These are phyloP conservation scores for Amblyjoppa proteus DNA, from an alignment of 2,888 invertebrate genomes.

Conservation along the genomic window DNA sequence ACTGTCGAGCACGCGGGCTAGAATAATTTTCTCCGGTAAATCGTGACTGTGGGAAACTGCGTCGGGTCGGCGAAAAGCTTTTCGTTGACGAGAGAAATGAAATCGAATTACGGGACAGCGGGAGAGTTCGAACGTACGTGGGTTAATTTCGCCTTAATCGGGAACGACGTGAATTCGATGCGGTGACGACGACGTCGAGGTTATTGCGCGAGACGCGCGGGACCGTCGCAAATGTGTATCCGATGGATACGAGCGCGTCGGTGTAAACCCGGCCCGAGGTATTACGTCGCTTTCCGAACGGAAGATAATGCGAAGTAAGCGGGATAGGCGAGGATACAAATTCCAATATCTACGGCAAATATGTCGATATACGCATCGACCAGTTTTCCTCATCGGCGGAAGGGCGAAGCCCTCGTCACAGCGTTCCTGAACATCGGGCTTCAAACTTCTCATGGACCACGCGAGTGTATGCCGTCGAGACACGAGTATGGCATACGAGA, in stretches of 20 bases:
- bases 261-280: constrained; percentile 50
- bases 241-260: constrained; percentile 30
- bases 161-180: constrained; percentile 66
- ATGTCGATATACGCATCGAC: constrained; percentile 73
- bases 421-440: constrained; percentile 81
- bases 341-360: constrained; percentile 84
- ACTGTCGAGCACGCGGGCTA: constrained; percentile 29
- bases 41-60: background rate
- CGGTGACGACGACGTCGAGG: constrained; percentile 47
- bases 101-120: constrained; percentile 41
- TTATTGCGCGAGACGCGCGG: constrained; percentile 57
- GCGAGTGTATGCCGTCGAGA: no score
- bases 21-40: constrained; percentile 22
- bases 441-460: constrained; percentile 81
- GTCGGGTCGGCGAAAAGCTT: background rate
- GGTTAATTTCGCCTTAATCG: constrained; percentile 67
- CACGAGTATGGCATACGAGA: no score
- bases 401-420: constrained; percentile 4
- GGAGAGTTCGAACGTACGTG: background rate
- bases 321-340: constrained; percentile 80
- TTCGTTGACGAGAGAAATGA: constrained; percentile 22
- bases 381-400: constrained; percentile 22
- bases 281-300: constrained; percentile 77
- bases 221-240: constrained; percentile 27
- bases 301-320: constrained; percentile 84